phyloP scores from a whole-genome alignment of 2,888 invertebrate species.

The Ptychoptera contaminata region DNA sequence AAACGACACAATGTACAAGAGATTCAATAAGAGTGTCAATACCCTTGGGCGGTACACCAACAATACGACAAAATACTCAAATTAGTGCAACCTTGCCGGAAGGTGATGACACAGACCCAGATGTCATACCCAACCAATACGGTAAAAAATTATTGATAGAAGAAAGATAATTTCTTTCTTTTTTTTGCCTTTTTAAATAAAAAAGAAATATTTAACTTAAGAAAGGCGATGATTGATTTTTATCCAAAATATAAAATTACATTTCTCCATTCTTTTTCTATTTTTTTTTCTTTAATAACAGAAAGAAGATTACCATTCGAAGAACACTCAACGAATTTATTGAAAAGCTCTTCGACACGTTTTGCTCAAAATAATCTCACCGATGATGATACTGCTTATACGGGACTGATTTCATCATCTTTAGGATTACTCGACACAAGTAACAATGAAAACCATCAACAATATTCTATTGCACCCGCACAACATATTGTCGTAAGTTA shows the following conservation, averaged over 20 bases:
- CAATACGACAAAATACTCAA: constrained; percentile 31
- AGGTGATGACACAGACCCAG: constrained; percentile 57
- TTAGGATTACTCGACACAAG: background rate
- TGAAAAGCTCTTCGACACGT: no score
- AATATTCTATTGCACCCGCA: no score
- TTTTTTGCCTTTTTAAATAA: background rate
- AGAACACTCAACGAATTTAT: no score
- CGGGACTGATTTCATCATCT: background rate
- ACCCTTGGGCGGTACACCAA: constrained; percentile 9
- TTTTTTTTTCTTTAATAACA: no score
- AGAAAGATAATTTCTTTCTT: background rate
- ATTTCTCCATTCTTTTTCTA: no score
- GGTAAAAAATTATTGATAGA: constrained; percentile 37
- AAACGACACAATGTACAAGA: constrained; percentile 23
- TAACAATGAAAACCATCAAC: background rate
- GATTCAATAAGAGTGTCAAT: constrained; percentile 16
- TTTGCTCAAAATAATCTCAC: no score
- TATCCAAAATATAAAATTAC: no score
- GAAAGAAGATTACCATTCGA: no score
- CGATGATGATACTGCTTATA: no score
- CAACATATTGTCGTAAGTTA: background rate
- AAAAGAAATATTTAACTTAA: no score
- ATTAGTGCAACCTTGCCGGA: constrained; percentile 9
- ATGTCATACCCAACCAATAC: constrained; percentile 77
- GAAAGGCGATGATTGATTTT: no score